Evolutionary conservation across 2,113 vertebrate species (phyloP).

Genomic region (Lepisosteus oculatus): DNA sequence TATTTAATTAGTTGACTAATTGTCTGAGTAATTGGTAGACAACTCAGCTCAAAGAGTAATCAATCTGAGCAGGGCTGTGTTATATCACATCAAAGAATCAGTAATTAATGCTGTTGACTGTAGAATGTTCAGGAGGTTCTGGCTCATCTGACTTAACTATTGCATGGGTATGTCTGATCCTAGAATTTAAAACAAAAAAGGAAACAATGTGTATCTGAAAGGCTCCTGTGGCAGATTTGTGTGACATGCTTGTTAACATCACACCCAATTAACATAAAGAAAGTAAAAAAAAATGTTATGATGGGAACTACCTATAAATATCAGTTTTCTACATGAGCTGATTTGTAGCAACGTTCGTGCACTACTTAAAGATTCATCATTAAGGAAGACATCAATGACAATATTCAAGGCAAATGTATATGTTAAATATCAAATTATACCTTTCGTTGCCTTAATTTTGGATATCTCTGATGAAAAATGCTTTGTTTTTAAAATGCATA

Average conservation of each 20-base stretch:
- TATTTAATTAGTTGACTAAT: constrained; percentile 99
- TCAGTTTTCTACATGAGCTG: too few species aligned
- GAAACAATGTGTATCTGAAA: constrained; percentile 44
- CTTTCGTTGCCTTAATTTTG: too few species aligned
- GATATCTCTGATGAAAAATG: too few species aligned
- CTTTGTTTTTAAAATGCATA: too few species aligned
- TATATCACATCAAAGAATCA: constrained; percentile 98
- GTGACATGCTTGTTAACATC: too few species aligned
- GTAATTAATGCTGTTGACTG: constrained; percentile 89
- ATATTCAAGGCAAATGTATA: too few species aligned
- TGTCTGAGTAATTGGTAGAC: constrained; percentile 99
- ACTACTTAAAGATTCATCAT: too few species aligned
- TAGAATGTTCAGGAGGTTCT: constrained; percentile 63
- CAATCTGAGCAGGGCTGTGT: constrained; percentile 94
- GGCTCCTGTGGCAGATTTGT: constrained; percentile 1
- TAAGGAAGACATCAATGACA: too few species aligned
- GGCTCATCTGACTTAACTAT: constrained; percentile 47
- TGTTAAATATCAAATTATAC: too few species aligned
- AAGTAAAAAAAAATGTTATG: constrained; percentile 47
- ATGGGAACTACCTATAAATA: not conserved
- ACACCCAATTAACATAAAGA: constrained; percentile 33
- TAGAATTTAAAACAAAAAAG: constrained; percentile 59
- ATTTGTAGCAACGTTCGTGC: constrained; percentile 21
- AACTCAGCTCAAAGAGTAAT: constrained; percentile 98
- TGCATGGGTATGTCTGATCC: constrained; percentile 53